Percentiles rank a stretch among this genome's conserved stretches.
These are phyloP conservation scores for Nymphicus hollandicus DNA, from an alignment of 2,113 vertebrate genomes.

Conservation along the genomic window DNA sequence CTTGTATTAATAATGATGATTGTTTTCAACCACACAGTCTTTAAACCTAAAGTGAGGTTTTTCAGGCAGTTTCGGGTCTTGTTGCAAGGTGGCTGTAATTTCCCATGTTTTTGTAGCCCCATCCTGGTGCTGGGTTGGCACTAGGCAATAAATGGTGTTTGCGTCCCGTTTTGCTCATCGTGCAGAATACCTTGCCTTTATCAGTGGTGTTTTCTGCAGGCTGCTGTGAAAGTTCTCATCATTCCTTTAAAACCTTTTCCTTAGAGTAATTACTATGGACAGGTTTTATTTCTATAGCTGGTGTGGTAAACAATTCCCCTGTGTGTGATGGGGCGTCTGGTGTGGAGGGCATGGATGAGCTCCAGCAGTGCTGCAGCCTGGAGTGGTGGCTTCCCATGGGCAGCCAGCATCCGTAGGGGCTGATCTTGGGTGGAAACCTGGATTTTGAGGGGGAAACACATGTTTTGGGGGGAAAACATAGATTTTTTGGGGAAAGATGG, in stretches of 20 bases:
- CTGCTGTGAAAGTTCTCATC: rapidly evolving
- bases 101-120: neutral
- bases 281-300: neutral
- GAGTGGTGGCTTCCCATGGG: neutral
- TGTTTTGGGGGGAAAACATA: neutral
- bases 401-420: no score
- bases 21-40: rapidly evolving
- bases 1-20: rapidly evolving
- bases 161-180: neutral
- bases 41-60: neutral
- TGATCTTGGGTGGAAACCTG: neutral
- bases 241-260: rapidly evolving
- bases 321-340: rapidly evolving
- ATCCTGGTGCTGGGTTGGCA: neutral
- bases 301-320: rapidly evolving
- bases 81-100: neutral
- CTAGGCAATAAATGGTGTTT: neutral
- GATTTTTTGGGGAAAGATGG: rapidly evolving
- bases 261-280: rapidly evolving
- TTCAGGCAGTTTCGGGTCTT: neutral
- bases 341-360: rapidly evolving
- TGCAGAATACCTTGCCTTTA: rapidly evolving
- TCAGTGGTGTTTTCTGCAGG: neutral
- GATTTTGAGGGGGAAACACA: neutral
- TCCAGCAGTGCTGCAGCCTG: rapidly evolving